Percentiles rank a stretch among this genome's conserved stretches.
phyloP scores from a whole-genome alignment of 1,140 invertebrate species.

The Drosophila miranda region DNA sequence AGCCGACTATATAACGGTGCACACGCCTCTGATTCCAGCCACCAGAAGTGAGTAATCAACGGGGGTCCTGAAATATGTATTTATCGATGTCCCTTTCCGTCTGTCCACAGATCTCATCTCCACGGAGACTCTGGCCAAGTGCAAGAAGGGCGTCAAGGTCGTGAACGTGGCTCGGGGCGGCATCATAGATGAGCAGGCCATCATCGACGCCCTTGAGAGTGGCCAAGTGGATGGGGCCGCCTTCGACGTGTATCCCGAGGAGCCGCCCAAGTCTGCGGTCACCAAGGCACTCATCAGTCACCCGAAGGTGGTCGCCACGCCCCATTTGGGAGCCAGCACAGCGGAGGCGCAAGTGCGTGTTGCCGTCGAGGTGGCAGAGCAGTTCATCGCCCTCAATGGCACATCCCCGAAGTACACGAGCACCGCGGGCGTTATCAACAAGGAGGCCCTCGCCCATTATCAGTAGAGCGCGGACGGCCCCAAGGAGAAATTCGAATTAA shows the following conservation, averaged over 20 bases:
- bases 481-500: neutral
- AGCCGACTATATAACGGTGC: constrained; percentile 98
- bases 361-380: constrained; percentile 96
- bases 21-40: constrained; percentile 96
- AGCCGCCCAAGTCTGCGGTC: constrained; percentile 89
- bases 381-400: constrained; percentile 91
- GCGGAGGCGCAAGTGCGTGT: constrained; percentile 95
- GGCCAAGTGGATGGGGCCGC: constrained; percentile 95
- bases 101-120: constrained; percentile 92
- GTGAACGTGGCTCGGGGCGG: constrained; percentile 98
- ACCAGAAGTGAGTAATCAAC: constrained; percentile 89
- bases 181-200: constrained; percentile 92
- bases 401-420: constrained; percentile 82
- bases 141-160: constrained; percentile 94
- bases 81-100: constrained; percentile 36
- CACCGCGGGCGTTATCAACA: constrained; percentile 82
- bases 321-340: constrained; percentile 97
- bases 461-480: constrained; percentile 22
- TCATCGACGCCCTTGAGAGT: constrained; percentile 87
- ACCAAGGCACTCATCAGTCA: constrained; percentile 89
- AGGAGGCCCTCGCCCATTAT: constrained; percentile 75
- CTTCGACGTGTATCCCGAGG: constrained; percentile 95
- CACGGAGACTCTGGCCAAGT: constrained; percentile 88
- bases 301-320: constrained; percentile 94
- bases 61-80: neutral